Evolutionary conservation across 2,888 invertebrate genomes (phyloP), one percentile per base, ranked within the genome.

Genomic region (Lochmaea capreae): DNA sequence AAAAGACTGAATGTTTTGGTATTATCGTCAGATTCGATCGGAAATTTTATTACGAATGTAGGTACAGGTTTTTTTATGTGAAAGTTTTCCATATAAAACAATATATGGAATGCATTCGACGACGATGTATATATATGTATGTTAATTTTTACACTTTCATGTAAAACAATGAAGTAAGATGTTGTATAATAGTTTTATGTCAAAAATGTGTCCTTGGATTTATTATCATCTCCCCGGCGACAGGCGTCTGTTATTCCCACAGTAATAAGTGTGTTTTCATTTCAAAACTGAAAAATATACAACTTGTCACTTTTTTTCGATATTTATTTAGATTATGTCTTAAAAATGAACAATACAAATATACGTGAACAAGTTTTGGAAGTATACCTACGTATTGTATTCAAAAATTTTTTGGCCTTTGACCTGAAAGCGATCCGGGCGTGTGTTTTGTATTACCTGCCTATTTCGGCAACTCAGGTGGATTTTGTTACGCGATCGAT

Each of bases 21-120:
- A 43, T 62, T 73, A 76, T 76, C 76, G 16, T 12, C n/a, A 67
- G 66, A 62, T 67, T 65, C 74, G 71, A 76, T 78, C 76, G 72
- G 67, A 43, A 67, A 77, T 77, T 74, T 78, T 78, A 74, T 76
- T 78, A 67, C 75, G 72, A 73, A 78, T 69, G 73, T 72, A 73
- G 72, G 72, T 70, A 33, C 26, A 8, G 33, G 6, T 8, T 8
- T 74, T 76, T 77, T 76, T 72, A 74, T 77, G 77, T 77, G 75
- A 78, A 77, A 74, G 75, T 78, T 77, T 77, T 76, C 65, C 72
- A 76, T 78, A 72, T 77, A 78, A 76, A 78, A 78, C 76, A 78
- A 77, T 78, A 76, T 5, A 49, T n/a, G n/a, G 49, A 49, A 12
- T n/a, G n/a, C 0, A n/a, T 49, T 33, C 8, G 33, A 33, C 33